phyloP scores from a whole-genome alignment of 2,888 invertebrate species.

The Germaria angustata region DNA sequence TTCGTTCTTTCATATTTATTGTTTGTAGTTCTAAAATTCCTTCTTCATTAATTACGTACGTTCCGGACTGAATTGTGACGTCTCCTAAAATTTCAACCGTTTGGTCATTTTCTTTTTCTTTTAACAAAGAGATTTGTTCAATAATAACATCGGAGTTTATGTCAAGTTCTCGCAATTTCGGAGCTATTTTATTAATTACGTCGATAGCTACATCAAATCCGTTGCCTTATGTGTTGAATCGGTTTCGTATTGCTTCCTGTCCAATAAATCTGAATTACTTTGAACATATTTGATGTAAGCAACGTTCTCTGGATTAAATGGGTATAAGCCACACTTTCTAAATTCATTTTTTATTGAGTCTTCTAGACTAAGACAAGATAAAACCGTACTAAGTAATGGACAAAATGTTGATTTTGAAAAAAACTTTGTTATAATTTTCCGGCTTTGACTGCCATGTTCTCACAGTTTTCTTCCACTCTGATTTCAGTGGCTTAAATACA shows the following conservation, averaged over 20 bases:
- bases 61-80: background rate
- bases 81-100: constrained; percentile 20
- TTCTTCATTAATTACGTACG: constrained; percentile 22
- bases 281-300: constrained; percentile 23
- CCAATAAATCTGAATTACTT: constrained; percentile 20
- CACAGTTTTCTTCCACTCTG: constrained; percentile 51
- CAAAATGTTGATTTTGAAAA: constrained; percentile 17
- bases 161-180: constrained; percentile 29
- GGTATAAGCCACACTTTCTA: constrained; percentile 40
- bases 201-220: constrained; percentile 17
- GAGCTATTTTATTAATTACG: constrained; percentile 20
- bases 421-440: constrained; percentile 8
- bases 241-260: background rate
- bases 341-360: constrained; percentile 20
- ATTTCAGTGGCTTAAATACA: constrained; percentile 59
- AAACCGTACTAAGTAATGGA: constrained; percentile 13
- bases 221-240: background rate
- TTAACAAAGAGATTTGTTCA: background rate
- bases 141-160: constrained; percentile 13
- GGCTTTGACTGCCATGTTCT: constrained; percentile 1
- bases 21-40: constrained; percentile 8
- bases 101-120: background rate
- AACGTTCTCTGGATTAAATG: constrained; percentile 39
- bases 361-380: background rate
- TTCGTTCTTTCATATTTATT: background rate